These are phyloP conservation scores for Sphaerophoria taeniata DNA, from an alignment of 2,888 invertebrate genomes.

Conservation along the genomic window DNA sequence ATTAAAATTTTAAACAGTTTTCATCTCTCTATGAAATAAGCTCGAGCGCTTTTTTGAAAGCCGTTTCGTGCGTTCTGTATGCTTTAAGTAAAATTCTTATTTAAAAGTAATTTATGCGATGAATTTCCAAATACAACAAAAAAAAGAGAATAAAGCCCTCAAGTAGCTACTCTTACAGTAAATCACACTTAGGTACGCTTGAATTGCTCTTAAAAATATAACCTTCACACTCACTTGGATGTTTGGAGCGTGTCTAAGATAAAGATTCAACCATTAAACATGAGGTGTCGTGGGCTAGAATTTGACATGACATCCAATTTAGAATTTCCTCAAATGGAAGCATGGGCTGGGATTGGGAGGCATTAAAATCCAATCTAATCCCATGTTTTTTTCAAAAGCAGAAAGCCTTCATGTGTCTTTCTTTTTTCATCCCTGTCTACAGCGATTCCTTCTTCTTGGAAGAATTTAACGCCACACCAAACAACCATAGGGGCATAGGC, in stretches of 20 bases:
- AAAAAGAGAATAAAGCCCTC: background rate
- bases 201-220: conserved; percentile 1
- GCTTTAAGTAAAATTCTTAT: too few species aligned
- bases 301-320: conserved; percentile 37
- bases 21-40: too few species aligned
- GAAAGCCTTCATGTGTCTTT: background rate
- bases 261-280: conserved; percentile 28
- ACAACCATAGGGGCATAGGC: background rate
- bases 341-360: background rate
- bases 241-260: background rate
- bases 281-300: conserved; percentile 13
- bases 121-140: background rate
- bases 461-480: background rate
- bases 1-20: too few species aligned
- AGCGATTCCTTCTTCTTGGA: too few species aligned
- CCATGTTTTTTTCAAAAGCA: background rate
- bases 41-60: too few species aligned
- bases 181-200: background rate
- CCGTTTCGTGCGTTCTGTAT: too few species aligned
- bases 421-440: background rate
- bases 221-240: background rate
- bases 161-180: background rate
- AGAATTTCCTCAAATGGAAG: conserved; percentile 5
- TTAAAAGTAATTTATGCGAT: background rate
- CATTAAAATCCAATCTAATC: conserved; percentile 29